Percentiles rank a stretch among this genome's conserved stretches.
These are phyloP conservation scores for Psettodes erumei DNA, from an alignment of 2,113 vertebrate species.

Conservation along the genomic window DNA sequence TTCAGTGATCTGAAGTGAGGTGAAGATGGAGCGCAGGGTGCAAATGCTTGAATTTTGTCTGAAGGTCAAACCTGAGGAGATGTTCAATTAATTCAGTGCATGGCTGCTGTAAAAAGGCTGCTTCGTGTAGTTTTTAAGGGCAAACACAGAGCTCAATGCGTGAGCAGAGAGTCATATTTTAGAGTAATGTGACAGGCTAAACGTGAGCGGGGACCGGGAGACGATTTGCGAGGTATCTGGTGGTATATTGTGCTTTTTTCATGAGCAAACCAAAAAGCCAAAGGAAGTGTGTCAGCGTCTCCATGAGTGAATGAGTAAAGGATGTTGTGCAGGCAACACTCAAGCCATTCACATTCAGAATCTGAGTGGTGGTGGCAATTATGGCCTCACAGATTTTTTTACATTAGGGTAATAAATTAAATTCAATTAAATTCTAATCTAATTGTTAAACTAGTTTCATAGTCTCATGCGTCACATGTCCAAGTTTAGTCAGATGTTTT, in stretches of 20 bases:
- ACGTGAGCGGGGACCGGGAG: conserved; percentile 30
- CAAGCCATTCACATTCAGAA: not conserved
- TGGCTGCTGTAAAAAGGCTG: conserved; percentile 39
- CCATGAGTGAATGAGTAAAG: conserved; percentile 39
- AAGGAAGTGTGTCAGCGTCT: conserved; percentile 43
- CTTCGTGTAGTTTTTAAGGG: conserved; percentile 67
- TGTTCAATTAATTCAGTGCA: conserved; percentile 51
- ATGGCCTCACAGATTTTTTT: not conserved
- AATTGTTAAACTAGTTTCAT: conserved; percentile 10
- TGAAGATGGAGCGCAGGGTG: conserved; percentile 24
- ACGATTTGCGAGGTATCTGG: conserved; percentile 45
- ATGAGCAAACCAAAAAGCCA: conserved; percentile 38
- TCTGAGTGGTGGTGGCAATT: not conserved
- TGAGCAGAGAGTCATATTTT: conserved; percentile 52
- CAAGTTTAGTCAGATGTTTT: not conserved
- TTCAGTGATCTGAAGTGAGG: conserved; percentile 15
- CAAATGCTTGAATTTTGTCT: conserved; percentile 34
- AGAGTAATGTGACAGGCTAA: conserved; percentile 64
- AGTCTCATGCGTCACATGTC: not conserved
- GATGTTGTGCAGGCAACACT: conserved; percentile 18
- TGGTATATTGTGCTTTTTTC: conserved; percentile 38
- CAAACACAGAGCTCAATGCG: conserved; percentile 50
- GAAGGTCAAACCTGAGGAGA: conserved; percentile 67
- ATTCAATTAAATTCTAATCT: no score
- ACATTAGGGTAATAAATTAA: not conserved